A percentile compares a stretch with the other conserved stretches of the same genome.
Conservation (phyloP, 2,113 vertebrate species). For the Oophaga pumilio region DNA sequence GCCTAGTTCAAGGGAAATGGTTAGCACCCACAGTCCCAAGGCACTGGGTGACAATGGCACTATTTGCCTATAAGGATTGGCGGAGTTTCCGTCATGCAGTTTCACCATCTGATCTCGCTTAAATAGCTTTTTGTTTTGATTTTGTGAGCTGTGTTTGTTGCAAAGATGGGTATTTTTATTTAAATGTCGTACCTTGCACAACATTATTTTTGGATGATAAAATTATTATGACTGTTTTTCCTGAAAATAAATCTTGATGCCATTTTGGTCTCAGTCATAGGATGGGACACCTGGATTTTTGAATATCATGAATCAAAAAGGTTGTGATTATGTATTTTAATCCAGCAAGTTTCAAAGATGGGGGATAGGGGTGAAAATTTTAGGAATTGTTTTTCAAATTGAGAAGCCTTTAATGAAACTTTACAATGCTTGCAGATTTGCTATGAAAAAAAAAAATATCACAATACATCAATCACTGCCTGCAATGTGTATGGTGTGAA, state of each 20-base stretch:
- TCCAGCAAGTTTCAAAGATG: too few relatives aligned
- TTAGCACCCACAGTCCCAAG: too few relatives aligned
- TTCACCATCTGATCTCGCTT: too few relatives aligned
- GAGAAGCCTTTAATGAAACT: slow-evolving; percentile 34
- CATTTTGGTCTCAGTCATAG: slow-evolving; percentile 29
- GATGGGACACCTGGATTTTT: slow-evolving; percentile 18
- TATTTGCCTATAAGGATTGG: too few relatives aligned
- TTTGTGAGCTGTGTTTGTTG: background rate
- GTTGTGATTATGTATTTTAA: slow-evolving; percentile 25
- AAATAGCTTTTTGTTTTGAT: too few relatives aligned
- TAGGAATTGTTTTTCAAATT: slow-evolving; percentile 14
- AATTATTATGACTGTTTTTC: background rate
- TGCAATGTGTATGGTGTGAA: too few relatives aligned
- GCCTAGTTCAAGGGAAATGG: too few relatives aligned
- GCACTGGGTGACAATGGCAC: too few relatives aligned
- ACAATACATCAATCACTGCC: too few relatives aligned
- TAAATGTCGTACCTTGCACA: background rate
- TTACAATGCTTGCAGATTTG: background rate
- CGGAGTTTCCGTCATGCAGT: too few relatives aligned
- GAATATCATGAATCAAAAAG: slow-evolving; percentile 38
- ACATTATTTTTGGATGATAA: background rate
- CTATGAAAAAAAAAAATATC: background rate
- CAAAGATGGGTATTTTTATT: background rate
- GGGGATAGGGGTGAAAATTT: too few relatives aligned
- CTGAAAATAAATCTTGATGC: slow-evolving; percentile 10